Evolutionary conservation across 2,797 vertebrate species (phyloP).

Genomic region (Oceanodroma leucorhoa): DNA sequence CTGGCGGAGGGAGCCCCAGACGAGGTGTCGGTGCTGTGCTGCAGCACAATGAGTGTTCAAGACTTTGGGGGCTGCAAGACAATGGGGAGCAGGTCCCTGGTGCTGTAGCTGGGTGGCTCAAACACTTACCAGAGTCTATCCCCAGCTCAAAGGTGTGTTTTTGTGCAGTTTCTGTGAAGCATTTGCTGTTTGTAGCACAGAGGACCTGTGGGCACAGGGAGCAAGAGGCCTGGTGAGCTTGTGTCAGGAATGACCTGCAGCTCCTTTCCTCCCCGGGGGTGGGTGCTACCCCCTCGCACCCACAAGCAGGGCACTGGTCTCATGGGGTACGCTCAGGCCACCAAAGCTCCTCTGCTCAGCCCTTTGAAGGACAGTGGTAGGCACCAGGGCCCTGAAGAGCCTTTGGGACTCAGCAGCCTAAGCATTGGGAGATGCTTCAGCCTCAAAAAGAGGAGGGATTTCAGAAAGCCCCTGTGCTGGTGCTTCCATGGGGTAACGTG

Average conservation of each 20-base stretch:
- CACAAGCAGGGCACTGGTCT: too few relatives aligned
- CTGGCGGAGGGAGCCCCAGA: not conserved
- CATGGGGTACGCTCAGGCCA: not conserved
- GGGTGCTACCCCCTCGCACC: not conserved
- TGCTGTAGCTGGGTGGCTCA: not conserved
- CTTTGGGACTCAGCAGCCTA: not conserved
- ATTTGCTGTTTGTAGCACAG: not conserved
- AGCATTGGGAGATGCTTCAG: not conserved
- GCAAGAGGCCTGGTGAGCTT: not conserved
- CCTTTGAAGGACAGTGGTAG: not conserved
- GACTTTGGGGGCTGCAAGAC: not conserved
- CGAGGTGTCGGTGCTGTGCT: not conserved
- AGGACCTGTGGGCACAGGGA: not conserved
- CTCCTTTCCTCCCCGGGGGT: fast-evolving
- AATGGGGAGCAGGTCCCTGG: not conserved
- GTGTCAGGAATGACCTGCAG: not conserved
- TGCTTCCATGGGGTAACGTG: not conserved
- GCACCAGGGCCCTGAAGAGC: not conserved
- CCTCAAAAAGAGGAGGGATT: not conserved
- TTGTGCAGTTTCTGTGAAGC: not conserved
- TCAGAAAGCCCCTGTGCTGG: not conserved
- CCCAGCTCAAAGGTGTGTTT: not conserved
- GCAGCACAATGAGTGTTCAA: not conserved
- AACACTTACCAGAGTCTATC: not conserved
- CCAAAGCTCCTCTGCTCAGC: not conserved